Evolutionary conservation across 2,797 vertebrate genomes (phyloP).

Genomic region (Scarus forsteni): DNA sequence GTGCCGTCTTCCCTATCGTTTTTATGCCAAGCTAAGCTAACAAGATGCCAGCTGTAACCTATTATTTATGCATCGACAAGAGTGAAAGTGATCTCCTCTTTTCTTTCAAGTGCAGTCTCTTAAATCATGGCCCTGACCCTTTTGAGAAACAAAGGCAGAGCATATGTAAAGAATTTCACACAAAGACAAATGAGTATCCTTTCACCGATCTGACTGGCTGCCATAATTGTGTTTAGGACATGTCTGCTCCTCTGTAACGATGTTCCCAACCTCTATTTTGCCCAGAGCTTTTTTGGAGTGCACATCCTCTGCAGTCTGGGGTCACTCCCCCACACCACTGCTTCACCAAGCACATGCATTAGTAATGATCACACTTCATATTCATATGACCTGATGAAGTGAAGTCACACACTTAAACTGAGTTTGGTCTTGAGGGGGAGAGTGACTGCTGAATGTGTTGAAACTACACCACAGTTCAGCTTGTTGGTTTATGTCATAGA

Average conservation of each 20-base stretch:
- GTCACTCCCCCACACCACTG: slow-evolving; percentile 47
- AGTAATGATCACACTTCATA: slow-evolving; percentile 48
- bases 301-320: slow-evolving; percentile 36
- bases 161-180: slow-evolving; percentile 18
- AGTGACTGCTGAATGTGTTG: slow-evolving; percentile 9
- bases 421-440: slow-evolving; percentile 31
- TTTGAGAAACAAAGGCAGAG: slow-evolving; percentile 7
- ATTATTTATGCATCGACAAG: background rate
- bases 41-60: background rate
- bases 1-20: background rate
- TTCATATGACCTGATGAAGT: slow-evolving; percentile 9
- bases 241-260: slow-evolving; percentile 21
- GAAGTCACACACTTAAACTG: slow-evolving; percentile 17
- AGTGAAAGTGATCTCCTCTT: background rate
- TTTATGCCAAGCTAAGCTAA: slow-evolving; percentile 14
- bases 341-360: slow-evolving; percentile 57
- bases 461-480: slow-evolving; percentile 13
- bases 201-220: slow-evolving; percentile 1
- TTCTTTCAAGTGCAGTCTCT: background rate
- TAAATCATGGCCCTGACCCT: background rate
- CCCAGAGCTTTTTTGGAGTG: slow-evolving; percentile 14
- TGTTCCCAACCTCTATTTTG: slow-evolving; percentile 35
- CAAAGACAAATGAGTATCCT: background rate
- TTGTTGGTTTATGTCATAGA: background rate
- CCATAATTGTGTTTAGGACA: background rate